These are phyloP conservation scores for Ceratosolen solmsi DNA, from an alignment of 1,140 invertebrate genomes.

Conservation along the genomic window DNA sequence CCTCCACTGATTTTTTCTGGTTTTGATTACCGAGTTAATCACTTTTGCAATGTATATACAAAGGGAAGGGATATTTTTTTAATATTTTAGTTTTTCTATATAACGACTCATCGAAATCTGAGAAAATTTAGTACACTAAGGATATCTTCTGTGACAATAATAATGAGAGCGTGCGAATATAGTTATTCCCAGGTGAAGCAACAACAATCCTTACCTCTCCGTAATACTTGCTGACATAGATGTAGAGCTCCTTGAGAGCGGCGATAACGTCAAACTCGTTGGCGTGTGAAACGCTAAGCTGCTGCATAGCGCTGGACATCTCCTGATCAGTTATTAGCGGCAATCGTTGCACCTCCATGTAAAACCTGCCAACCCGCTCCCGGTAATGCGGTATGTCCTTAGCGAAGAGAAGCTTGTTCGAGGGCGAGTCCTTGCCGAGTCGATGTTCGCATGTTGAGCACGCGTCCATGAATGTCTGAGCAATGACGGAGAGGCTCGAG, in stretches of 20 bases:
- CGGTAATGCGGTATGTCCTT: constrained; percentile 94
- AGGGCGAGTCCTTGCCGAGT: constrained; percentile 94
- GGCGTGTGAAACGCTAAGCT: constrained; percentile 88
- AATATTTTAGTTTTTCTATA: no score
- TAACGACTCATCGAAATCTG: no score
- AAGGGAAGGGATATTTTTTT: no score
- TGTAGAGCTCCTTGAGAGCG: constrained; percentile 93
- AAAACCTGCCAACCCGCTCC: constrained; percentile 91
- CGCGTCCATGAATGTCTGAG: constrained; percentile 97
- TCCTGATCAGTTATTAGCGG: constrained; percentile 94
- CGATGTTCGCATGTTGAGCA: constrained; percentile 92
- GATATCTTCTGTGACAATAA: not conserved
- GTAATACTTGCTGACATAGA: constrained; percentile 94
- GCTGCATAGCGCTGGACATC: constrained; percentile 92
- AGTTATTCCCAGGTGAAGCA: not conserved
- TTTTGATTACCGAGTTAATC: no score
- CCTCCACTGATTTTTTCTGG: not conserved
- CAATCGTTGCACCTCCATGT: constrained; percentile 86
- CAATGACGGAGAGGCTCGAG: constrained; percentile 93
- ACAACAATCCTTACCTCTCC: constrained; percentile 82
- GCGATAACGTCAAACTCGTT: constrained; percentile 93
- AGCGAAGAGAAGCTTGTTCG: constrained; percentile 94
- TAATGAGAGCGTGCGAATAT: not conserved
- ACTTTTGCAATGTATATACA: no score
- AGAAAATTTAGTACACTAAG: no score